Evolutionary conservation across 2,888 invertebrate genomes (phyloP), one percentile per base, ranked within the genome.

Genomic region (Drosophila subsilvestris): DNA sequence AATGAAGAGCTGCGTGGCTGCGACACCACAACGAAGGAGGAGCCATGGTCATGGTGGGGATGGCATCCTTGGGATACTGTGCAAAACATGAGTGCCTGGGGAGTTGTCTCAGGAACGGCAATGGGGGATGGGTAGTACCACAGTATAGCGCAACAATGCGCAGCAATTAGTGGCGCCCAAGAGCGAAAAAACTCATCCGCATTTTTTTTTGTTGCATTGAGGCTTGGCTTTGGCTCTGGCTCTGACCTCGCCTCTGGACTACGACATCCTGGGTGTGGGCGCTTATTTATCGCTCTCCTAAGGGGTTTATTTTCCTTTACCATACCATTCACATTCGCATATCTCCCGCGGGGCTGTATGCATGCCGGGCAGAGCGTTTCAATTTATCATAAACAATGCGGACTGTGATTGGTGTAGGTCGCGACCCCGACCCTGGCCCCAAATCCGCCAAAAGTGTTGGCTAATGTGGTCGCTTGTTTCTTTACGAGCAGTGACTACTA

Each of bases 101-200:
- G 72, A 59, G 51, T 43, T 43, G 71, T 22, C n/a, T 22, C 43
- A 25, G 22, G 27, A 27, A 43, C 17, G 22, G 32, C 17, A 6
- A 47, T 22, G 25, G 17, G 17, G 29, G 5, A 25, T 25, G 25
- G 25, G 25, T 25, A 25, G 25, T n/a, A n/a, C 18, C 12, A 27
- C 43, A 48, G 55, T 22, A 55, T 59, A 42, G 61, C 54, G 44
- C 74, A 75, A 80, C 78, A 81, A 83, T 71, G 68, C 66, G 43
- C 42, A 68, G 72, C 87, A 86, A 84, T 84, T 86, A 84, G 87
- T 68, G 85, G 85, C 85, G 59, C 74, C 87, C 81, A 67, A 86
- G 82, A 80, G 87, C 85, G 82, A 71, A 60, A 60, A 78, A 76
- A 68, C 74, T 74, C 78, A 78, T 80, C 72, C 74, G 72, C 60